These are phyloP conservation scores for Lepus oiostolus DNA, from an alignment of 2,797 vertebrate species.

Conservation along the genomic window DNA sequence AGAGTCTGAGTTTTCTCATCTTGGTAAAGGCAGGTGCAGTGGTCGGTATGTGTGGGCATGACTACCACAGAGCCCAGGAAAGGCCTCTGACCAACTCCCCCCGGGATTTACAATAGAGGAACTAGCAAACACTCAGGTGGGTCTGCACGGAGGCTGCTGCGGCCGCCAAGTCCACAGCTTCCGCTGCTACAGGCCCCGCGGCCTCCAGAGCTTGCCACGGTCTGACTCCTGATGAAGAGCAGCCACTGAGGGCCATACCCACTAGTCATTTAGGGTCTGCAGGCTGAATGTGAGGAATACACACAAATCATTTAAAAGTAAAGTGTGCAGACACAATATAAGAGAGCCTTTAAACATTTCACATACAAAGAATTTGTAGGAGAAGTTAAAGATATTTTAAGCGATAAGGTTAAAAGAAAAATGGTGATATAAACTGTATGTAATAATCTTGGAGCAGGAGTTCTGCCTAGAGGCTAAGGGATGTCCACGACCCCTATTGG, in stretches of 20 bases:
- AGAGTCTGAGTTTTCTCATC: not conserved
- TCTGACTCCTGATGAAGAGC: not conserved
- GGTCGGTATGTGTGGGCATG: not conserved
- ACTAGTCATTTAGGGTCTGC: not conserved
- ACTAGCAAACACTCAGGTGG: not conserved
- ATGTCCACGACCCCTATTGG: too few relatives aligned
- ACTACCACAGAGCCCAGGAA: not conserved
- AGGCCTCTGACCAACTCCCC: not conserved
- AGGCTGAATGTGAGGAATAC: not conserved
- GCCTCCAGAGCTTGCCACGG: not conserved
- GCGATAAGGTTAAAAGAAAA: conserved; percentile 6
- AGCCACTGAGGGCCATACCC: not conserved
- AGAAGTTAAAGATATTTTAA: conserved; percentile 29
- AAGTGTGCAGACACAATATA: not conserved
- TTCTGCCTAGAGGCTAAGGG: too few relatives aligned
- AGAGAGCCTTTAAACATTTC: not conserved
- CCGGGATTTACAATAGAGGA: not conserved
- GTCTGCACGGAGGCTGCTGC: not conserved
- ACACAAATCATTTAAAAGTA: conserved; percentile 36
- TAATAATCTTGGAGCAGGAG: not conserved
- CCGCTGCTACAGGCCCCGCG: not conserved
- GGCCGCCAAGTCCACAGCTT: not conserved
- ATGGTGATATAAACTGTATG: not conserved
- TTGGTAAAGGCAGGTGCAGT: not conserved
- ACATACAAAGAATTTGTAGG: conserved; percentile 27